These are phyloP conservation scores for Cotesia chilonis DNA, from an alignment of 1,140 invertebrate species.

Conservation along the genomic window DNA sequence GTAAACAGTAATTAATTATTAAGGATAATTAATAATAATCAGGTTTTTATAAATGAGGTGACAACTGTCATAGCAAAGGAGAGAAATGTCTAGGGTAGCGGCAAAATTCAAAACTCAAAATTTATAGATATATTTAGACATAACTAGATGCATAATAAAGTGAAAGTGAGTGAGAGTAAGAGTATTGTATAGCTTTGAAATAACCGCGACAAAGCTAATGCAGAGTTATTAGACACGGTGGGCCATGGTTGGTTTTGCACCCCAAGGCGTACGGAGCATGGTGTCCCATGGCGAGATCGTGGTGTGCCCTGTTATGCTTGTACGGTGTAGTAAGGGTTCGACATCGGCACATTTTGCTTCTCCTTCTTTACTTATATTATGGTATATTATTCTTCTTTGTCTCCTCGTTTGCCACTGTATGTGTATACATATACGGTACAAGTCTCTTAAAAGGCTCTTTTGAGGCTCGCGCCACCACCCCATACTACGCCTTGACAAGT, in stretches of 20 bases:
- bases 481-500: conserved; percentile 58
- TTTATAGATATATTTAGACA: no score
- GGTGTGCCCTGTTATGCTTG: conserved; percentile 45
- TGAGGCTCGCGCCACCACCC: conserved; percentile 32
- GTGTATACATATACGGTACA: background rate
- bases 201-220: conserved; percentile 59
- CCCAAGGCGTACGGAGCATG: conserved; percentile 48
- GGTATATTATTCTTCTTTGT: background rate
- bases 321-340: conserved; percentile 38
- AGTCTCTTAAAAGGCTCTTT: background rate
- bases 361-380: background rate
- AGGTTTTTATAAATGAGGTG: no score
- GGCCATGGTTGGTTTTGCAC: conserved; percentile 53
- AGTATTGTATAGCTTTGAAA: conserved; percentile 48
- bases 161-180: conserved; percentile 39
- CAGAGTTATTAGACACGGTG: conserved; percentile 57
- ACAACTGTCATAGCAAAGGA: no score
- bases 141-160: background rate
- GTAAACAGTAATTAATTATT: no score
- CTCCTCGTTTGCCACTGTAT: background rate
- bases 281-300: conserved; percentile 52
- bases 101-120: no score
- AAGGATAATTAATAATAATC: no score
- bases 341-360: background rate
- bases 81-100: no score